phyloP scores from a whole-genome alignment of 2,113 vertebrate species.

The Pomatostomus ruficeps region DNA sequence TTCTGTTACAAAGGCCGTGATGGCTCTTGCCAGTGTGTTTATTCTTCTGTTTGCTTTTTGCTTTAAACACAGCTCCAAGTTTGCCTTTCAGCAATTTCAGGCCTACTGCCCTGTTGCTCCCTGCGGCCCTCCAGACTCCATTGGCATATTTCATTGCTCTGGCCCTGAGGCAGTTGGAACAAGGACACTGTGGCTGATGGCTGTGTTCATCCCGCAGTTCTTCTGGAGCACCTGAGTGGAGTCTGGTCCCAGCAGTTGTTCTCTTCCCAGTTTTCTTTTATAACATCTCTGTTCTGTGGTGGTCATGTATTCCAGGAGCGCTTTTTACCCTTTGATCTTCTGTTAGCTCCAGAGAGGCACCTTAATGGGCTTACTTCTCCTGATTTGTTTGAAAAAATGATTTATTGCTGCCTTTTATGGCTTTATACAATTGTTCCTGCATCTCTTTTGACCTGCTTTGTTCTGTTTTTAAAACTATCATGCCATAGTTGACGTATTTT shows the following conservation, averaged over 20 bases:
- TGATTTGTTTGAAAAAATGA: not conserved
- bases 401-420: not conserved
- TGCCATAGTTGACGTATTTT: not conserved
- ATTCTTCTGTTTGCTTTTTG: not conserved
- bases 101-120: rapidly evolving
- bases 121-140: not conserved
- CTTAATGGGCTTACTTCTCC: not conserved
- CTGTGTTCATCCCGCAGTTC: not conserved
- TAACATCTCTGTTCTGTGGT: not conserved
- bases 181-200: not conserved
- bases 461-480: not conserved
- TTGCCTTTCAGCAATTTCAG: not conserved
- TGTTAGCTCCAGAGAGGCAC: not conserved
- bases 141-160: not conserved
- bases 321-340: not conserved
- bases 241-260: not conserved
- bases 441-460: not conserved
- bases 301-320: not conserved
- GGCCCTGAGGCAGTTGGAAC: not conserved
- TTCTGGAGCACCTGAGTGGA: not conserved
- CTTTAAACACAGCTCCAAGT: not conserved
- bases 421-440: not conserved
- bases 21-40: not conserved
- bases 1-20: not conserved
- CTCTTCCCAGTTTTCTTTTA: not conserved